Conservation (phyloP, 2,113 vertebrate genomes). For the Hippolais icterina region DNA sequence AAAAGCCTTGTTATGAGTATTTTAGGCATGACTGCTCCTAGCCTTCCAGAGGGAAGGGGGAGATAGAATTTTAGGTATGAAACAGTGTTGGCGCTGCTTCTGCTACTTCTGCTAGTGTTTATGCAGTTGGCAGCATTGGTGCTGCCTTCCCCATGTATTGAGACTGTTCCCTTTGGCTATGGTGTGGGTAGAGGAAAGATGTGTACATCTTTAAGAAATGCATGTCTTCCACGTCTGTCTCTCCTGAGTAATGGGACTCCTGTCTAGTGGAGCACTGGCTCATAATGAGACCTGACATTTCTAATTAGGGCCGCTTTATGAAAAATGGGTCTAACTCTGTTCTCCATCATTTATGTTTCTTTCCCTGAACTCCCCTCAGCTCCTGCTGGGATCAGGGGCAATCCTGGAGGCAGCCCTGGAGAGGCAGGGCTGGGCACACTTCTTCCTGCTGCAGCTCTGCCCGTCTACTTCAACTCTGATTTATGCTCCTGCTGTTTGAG, state of each 20-base stretch:
- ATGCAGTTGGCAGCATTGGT: not conserved
- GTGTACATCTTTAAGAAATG: not conserved
- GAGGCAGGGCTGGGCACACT: not conserved
- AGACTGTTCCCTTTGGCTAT: not conserved
- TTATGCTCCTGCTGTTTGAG: conserved; percentile 42
- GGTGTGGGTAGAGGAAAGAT: not conserved
- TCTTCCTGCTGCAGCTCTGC: not conserved
- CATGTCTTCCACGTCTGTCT: not conserved
- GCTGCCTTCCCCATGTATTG: not conserved
- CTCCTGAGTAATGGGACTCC: not conserved
- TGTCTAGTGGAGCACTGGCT: not conserved
- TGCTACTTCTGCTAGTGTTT: not conserved
- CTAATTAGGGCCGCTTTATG: not conserved
- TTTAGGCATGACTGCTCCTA: not conserved
- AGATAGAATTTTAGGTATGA: not conserved
- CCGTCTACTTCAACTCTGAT: not conserved
- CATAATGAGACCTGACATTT: not conserved
- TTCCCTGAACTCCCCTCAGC: no score
- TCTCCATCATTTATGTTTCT: not conserved
- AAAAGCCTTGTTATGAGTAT: not conserved
- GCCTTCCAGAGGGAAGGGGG: not conserved
- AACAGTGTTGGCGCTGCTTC: not conserved
- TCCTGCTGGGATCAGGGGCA: not conserved
- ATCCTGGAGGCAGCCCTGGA: not conserved
- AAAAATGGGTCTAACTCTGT: not conserved